Percentiles rank a stretch among this genome's conserved stretches.
These are phyloP conservation scores for Emesis russula DNA, from an alignment of 2,888 invertebrate genomes.

Conservation along the genomic window DNA sequence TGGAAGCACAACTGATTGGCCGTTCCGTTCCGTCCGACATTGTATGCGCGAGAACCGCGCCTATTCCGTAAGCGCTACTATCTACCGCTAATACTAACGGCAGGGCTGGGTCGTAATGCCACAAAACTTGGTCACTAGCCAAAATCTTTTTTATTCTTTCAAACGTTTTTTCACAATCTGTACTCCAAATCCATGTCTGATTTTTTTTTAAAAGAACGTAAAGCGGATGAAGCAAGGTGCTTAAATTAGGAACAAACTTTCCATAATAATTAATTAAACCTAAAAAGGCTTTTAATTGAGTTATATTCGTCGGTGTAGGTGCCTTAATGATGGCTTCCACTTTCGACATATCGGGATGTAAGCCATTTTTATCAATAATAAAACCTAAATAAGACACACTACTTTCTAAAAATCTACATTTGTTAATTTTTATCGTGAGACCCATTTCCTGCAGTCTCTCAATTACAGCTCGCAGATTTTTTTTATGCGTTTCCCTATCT, in stretches of 20 bases:
- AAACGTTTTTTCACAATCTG: neutral
- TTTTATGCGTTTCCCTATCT: slow-evolving; percentile 31
- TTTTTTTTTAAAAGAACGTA: neutral
- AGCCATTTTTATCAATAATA: slow-evolving; percentile 66
- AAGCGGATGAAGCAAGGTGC: neutral
- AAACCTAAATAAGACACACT: slow-evolving; percentile 75
- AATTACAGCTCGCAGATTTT: slow-evolving; percentile 63
- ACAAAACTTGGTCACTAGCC: slow-evolving; percentile 22
- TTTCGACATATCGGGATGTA: slow-evolving; percentile 59
- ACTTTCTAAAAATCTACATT: slow-evolving; percentile 81
- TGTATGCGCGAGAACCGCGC: slow-evolving; percentile 45
- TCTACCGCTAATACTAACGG: slow-evolving; percentile 50
- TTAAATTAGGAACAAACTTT: slow-evolving; percentile 31
- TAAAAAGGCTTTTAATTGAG: slow-evolving; percentile 51
- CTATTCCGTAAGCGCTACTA: slow-evolving; percentile 78
- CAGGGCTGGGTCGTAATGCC: slow-evolving; percentile 49
- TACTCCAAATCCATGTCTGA: neutral
- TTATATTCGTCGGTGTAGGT: slow-evolving; percentile 63
- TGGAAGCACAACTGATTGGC: slow-evolving; percentile 80
- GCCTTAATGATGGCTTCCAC: slow-evolving; percentile 59
- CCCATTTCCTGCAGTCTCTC: slow-evolving; percentile 58
- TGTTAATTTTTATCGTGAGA: slow-evolving; percentile 66
- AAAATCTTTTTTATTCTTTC: slow-evolving; percentile 15
- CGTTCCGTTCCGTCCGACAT: slow-evolving; percentile 47
- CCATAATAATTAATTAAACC: slow-evolving; percentile 44